Percentiles rank a stretch among this genome's conserved stretches.
phyloP scores from a whole-genome alignment of 2,113 vertebrate species.

The Phylloscopus whistleri region DNA sequence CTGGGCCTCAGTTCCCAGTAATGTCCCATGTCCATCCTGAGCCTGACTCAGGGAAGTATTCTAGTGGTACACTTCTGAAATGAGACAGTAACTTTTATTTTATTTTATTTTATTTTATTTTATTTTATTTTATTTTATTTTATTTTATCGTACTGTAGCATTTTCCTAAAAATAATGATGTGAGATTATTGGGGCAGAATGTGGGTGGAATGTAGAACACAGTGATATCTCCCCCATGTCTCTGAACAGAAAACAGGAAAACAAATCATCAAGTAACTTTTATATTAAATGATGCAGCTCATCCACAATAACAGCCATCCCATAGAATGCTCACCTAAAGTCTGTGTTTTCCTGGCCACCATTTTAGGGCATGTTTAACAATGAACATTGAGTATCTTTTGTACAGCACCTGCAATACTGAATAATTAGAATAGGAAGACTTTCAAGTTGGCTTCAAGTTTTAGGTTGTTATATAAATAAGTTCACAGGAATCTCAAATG shows the following conservation, averaged over 20 bases:
- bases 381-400: constrained; percentile 50
- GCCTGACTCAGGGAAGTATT: not conserved
- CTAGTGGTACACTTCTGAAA: not conserved
- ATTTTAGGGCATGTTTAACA: constrained; percentile 47
- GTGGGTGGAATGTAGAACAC: not conserved
- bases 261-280: not conserved
- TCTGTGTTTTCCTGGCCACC: constrained; percentile 9
- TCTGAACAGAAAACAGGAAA: not conserved
- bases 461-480: constrained; percentile 83
- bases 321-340: not conserved
- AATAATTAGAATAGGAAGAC: constrained; percentile 76
- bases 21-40: not conserved
- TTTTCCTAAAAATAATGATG: constrained; percentile 36
- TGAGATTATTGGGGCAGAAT: constrained; percentile 15
- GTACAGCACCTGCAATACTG: constrained; percentile 61
- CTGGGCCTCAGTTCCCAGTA: not conserved
- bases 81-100: not conserved
- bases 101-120: too few species aligned
- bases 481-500: constrained; percentile 78
- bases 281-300: not conserved
- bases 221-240: not conserved
- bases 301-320: not conserved
- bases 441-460: constrained; percentile 77
- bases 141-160: not conserved
- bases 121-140: too few species aligned